Evolutionary conservation across 1,140 invertebrate species (phyloP).

Genomic region (Ridgeia piscesae): DNA sequence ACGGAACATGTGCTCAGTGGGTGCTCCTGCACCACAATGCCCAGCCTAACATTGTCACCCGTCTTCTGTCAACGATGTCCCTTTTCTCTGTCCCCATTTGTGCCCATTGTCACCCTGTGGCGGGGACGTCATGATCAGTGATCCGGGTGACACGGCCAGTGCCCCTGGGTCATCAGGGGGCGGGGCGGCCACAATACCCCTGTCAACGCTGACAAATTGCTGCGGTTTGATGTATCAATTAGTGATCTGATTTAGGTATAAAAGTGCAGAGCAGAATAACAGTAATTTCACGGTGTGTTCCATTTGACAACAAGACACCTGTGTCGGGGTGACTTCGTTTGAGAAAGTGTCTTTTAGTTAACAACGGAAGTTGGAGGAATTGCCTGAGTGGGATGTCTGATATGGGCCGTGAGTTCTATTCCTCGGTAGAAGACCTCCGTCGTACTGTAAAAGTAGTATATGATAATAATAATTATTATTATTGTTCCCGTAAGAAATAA

Average conservation of each 20-base stretch:
- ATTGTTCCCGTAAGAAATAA: no score
- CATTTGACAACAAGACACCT: not conserved
- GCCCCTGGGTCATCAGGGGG: not conserved
- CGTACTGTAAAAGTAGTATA: not conserved
- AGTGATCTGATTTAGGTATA: not conserved
- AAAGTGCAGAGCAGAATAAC: not conserved
- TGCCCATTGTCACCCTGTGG: not conserved
- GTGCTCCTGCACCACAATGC: not conserved
- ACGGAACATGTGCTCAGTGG: not conserved
- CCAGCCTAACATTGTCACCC: not conserved
- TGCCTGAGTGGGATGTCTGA: not conserved
- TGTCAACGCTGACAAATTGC: not conserved
- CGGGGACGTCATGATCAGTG: not conserved
- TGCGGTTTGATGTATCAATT: not conserved
- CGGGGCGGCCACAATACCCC: not conserved
- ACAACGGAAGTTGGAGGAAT: not conserved
- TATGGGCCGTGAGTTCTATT: not conserved
- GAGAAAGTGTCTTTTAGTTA: conserved; percentile 1
- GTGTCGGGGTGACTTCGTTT: not conserved
- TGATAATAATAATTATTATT: no score
- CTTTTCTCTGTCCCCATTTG: not conserved
- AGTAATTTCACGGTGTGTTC: not conserved
- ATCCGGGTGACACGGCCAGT: not conserved
- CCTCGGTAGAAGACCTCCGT: not conserved
- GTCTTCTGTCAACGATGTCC: not conserved